Evolutionary conservation across 2,113 vertebrate species (phyloP).

Genomic region (Trematocara variabile): DNA sequence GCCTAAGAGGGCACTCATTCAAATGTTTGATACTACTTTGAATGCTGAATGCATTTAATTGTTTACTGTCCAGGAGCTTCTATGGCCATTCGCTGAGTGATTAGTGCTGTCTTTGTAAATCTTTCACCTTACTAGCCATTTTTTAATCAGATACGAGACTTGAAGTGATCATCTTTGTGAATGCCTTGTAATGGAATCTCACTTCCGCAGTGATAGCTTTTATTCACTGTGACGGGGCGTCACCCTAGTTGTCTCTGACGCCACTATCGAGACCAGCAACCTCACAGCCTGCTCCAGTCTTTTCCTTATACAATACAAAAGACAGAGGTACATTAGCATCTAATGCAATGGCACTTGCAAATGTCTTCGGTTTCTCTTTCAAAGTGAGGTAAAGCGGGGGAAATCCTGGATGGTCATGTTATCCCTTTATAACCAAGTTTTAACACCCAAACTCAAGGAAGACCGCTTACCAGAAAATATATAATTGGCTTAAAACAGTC

Average conservation of each 20-base stretch:
- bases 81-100: rapidly evolving
- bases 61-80: background rate
- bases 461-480: background rate
- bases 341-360: background rate
- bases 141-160: background rate
- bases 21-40: background rate
- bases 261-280: conserved; percentile 17
- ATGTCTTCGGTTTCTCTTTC: conserved; percentile 3
- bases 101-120: background rate
- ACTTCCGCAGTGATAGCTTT: conserved; percentile 76
- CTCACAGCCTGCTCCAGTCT: background rate
- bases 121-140: background rate
- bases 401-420: background rate
- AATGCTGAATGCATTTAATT: background rate
- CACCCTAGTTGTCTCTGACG: conserved; percentile 59
- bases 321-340: background rate
- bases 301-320: background rate
- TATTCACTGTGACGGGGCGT: conserved; percentile 71
- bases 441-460: conserved; percentile 7
- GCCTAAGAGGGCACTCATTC: background rate
- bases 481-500: background rate
- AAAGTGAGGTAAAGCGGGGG: background rate
- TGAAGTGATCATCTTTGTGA: background rate
- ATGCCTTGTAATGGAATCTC: conserved; percentile 59
- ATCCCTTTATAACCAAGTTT: conserved; percentile 18